Percentiles rank a stretch among this genome's conserved stretches.
Evolutionary conservation across 2,888 invertebrate species (phyloP).

Genomic region (Mycalesis mineus): DNA sequence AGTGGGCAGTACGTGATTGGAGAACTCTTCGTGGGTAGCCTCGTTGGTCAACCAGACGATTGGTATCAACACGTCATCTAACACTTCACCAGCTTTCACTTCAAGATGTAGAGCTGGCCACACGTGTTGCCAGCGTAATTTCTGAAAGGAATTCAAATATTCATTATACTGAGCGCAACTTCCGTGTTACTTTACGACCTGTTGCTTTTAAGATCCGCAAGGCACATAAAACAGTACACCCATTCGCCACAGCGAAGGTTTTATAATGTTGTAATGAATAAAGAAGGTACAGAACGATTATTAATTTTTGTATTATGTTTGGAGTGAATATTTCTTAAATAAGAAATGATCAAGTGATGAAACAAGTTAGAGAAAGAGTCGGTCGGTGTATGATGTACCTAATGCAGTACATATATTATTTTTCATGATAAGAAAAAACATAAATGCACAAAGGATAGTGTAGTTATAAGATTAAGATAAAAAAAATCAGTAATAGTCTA

Average conservation of each 20-base stretch:
- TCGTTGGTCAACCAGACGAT: constrained; percentile 90
- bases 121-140: constrained; percentile 96
- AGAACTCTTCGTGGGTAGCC: constrained; percentile 87
- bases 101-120: constrained; percentile 94
- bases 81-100: constrained; percentile 89
- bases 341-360: not conserved
- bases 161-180: constrained; percentile 15
- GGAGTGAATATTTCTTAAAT: not conserved
- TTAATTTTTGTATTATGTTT: not conserved
- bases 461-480: too few relatives aligned
- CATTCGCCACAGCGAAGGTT: not conserved
- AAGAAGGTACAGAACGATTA: not conserved
- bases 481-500: too few relatives aligned
- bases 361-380: not conserved
- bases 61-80: constrained; percentile 90
- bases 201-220: not conserved
- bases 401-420: too few relatives aligned
- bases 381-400: too few relatives aligned
- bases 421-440: too few relatives aligned
- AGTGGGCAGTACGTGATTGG: constrained; percentile 88
- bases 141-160: constrained; percentile 78
- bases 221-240: not conserved
- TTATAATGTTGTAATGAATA: not conserved
- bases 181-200: not conserved
- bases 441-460: too few relatives aligned